Base-by-base conservation (phyloP, 2,888 invertebrate genomes). In the Xestia xanthographa region DNA sequence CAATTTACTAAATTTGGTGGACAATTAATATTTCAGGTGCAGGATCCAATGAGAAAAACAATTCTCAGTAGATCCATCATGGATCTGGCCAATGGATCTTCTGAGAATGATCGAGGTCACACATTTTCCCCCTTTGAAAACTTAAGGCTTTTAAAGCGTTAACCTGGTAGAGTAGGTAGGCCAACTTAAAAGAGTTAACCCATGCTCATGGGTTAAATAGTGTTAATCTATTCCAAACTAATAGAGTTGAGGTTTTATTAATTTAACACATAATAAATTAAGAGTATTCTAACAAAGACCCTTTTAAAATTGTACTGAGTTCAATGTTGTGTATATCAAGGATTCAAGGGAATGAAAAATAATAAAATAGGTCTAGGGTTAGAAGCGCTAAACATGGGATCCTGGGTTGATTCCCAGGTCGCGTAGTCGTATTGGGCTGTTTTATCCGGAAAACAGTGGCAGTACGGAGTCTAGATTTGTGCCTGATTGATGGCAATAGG, bases 231-330 rank as follows among this genome's bases (percentile, higher is more conserved):
- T 20, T 29, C 14, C 29, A 20, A 43, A 56, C 29, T 43, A 29
- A 56, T 43, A 14, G 43, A 17, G 69, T 62, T 62, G 26, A 26
- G 38, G 41, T 72, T 67, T 41, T 41, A 29, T 53, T 67, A 20
- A 43, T 29, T 29, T 26, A 56, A 26, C 56, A 26, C 26, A 34
- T 41, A 17, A 34, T 48, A 14, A 62, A 34, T 62, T n/a, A n/a
- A n/a, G n/a, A n/a, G n/a, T n/a, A n/a, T n/a, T 62, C 8, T 60
- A n/a, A 53, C n/a, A n/a, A 53, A 53, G 11, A 53, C 53, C 11
- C n/a, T 56, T 26, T 26, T 56, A n/a, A n/a, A n/a, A n/a, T n/a
- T n/a, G n/a, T n/a, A n/a, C n/a, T n/a, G n/a, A n/a, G n/a, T n/a
- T n/a, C n/a, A n/a, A n/a, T n/a, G n/a, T n/a, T n/a, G n/a, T n/a